These are phyloP conservation scores for Falco cherrug DNA, from an alignment of 2,797 vertebrate genomes.

Conservation along the genomic window DNA sequence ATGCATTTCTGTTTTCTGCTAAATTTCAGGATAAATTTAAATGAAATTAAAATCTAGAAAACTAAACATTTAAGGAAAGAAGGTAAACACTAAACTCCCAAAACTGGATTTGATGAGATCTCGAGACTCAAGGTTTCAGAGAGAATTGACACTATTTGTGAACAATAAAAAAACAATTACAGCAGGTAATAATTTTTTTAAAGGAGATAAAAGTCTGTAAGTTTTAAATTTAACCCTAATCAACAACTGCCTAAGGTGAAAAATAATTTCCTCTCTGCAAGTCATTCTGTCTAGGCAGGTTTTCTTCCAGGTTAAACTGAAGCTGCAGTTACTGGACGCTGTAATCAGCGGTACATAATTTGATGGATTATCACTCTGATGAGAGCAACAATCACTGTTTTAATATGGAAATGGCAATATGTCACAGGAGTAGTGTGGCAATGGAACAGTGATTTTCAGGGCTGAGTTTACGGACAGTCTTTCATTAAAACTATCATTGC, in stretches of 20 bases:
- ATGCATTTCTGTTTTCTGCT: background rate
- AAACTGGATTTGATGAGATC: background rate
- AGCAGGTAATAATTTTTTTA: background rate
- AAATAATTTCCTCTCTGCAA: background rate
- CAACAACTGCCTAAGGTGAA: background rate
- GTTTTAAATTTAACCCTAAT: background rate
- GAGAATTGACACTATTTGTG: background rate
- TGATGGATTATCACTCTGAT: background rate
- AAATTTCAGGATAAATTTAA: background rate
- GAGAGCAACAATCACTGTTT: background rate
- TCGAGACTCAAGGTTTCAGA: background rate
- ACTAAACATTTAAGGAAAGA: background rate
- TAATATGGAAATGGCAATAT: background rate
- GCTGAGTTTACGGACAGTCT: background rate
- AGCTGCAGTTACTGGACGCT: background rate
- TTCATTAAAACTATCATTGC: background rate
- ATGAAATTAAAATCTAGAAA: background rate
- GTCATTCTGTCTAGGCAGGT: background rate
- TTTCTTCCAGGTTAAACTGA: background rate
- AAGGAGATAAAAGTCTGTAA: background rate
- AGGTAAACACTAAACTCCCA: background rate
- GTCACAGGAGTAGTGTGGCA: background rate
- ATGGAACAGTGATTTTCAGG: background rate
- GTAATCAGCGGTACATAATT: background rate
- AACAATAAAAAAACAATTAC: background rate